Evolutionary conservation across 2,797 vertebrate species (phyloP), one percentile per base, ranked within the genome.

Genomic region (Cynodonichthys magdalenae): DNA sequence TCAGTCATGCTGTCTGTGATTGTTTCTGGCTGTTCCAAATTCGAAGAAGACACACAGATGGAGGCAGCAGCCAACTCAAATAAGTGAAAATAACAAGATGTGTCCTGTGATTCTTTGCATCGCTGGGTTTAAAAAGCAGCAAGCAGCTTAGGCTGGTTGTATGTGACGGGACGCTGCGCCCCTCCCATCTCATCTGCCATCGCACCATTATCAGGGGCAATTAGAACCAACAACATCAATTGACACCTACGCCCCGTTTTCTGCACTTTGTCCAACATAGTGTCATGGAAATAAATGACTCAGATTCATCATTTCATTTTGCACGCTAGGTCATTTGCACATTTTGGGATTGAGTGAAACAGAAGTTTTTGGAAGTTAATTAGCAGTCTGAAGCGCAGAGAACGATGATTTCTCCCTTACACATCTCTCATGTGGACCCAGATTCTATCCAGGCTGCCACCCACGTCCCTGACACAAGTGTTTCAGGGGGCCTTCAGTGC

Each of bases 241-340:
- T 47, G 52, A 39, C 36, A 24, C 24, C 24, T 24, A 2, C 24
- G 24, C 34, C 77, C 71, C 67, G 50, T 44, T 48, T 59, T 48
- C 54, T 75, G 69, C 84, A 89, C 92, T 91, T 82, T 71, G 89
- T 91, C 88, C 87, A 75, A 71, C 63, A 42, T 72, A 74, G 65
- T 79, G 81, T 90, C 87, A 91, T 66, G 61, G 69, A 80, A 63
- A 65, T 17, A 36, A 66, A 53, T 68, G 70, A 84, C 66, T 80
- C 81, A 82, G 63, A 64, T 62, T 68, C 76, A 46, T 74, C 47
- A 51, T 82, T 79, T 66, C 75, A 85, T 71, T 48, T 85, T 86
- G 70, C 79, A 74, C 63, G 58, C 69, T 61, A 73, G 44, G 56
- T 63, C 84, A 82, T 83, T 84, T 86, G 87, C 75, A 79, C 61